phyloP scores from a whole-genome alignment of 30 jellyfish, hydroid and myxozoan species.

The Cassiopea xamachana region DNA sequence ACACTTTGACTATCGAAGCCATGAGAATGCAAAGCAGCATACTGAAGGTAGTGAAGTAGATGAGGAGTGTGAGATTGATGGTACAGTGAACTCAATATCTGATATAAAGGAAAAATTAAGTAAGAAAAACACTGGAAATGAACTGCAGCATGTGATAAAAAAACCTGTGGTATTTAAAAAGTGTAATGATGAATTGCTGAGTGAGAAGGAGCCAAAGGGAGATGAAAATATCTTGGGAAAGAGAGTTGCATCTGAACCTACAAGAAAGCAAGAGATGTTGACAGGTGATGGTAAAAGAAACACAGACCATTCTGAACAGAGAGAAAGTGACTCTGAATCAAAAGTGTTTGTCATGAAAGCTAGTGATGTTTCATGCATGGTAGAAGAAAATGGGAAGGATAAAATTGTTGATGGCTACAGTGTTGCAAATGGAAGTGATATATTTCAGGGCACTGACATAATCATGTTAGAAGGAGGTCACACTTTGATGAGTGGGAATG shows the following conservation, averaged over 20 bases:
- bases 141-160: too few relatives aligned
- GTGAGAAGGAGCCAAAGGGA: background rate
- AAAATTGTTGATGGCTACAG: background rate
- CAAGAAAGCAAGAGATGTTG: background rate
- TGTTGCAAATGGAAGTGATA: background rate
- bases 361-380: background rate
- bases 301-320: background rate
- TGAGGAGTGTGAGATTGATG: background rate
- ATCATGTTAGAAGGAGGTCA: too few relatives aligned
- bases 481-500: background rate
- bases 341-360: background rate
- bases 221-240: background rate
- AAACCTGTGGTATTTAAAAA: background rate
- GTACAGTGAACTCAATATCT: background rate
- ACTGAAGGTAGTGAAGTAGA: background rate
- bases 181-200: background rate
- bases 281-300: background rate
- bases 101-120: conserved; percentile 2
- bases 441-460: background rate
- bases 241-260: background rate
- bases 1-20: conserved; percentile 9
- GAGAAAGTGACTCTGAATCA: background rate
- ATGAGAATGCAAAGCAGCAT: conserved; percentile 5
- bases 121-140: background rate
- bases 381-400: background rate